Base-by-base conservation (phyloP, 2,113 vertebrate species). In the Salminus brasiliensis region DNA sequence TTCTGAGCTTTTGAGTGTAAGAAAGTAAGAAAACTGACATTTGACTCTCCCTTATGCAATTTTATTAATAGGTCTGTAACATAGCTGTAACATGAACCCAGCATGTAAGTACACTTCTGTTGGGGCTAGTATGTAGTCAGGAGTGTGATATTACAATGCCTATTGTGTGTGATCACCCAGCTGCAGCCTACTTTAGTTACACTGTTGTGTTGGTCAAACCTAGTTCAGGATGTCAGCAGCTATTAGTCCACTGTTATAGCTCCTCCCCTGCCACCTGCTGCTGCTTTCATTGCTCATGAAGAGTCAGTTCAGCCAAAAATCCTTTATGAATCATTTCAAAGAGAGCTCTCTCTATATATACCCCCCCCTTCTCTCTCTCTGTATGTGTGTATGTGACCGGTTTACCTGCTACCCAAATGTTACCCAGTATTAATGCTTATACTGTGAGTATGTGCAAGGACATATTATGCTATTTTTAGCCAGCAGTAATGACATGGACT, bases 71-170 rank as follows among this genome's bases (percentile, higher is more conserved):
- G 25, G 30, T 30, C 49, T 69, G 34, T n/a, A n/a, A n/a, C n/a
- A n/a, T n/a, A n/a, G n/a, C 34, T 18, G 16, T 52, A 63, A 63
- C 34, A 23, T 63, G 30, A 66, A 36, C 53, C 30, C 30, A 36
- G 74, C 65, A 45, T 83, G 66, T 83, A 80, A 80, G 25, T 76
- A 80, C 60, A 72, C 66, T 47, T 79, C 4, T 79, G 36, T 27
- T 41, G 49, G 57, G 52, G 49, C 57, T 72, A 34, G 72, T 39
- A 21, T 30, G n/a, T 47, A 66, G 74, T 74, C 53, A 74, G 39
- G 25, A 71, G 76, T 83, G 76, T 83, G 76, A 71, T 69, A 76
- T 83, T 83, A 79, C 76, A 72, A n/a, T 36, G 9, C 36, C 25
- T 66, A 60, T 63, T 80, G 34, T 72, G 34, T 25, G 29, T 72